Evolutionary conservation across 2,113 vertebrate genomes (phyloP), one percentile per base, ranked within the genome.

Genomic region (Ochotona curzoniae): DNA sequence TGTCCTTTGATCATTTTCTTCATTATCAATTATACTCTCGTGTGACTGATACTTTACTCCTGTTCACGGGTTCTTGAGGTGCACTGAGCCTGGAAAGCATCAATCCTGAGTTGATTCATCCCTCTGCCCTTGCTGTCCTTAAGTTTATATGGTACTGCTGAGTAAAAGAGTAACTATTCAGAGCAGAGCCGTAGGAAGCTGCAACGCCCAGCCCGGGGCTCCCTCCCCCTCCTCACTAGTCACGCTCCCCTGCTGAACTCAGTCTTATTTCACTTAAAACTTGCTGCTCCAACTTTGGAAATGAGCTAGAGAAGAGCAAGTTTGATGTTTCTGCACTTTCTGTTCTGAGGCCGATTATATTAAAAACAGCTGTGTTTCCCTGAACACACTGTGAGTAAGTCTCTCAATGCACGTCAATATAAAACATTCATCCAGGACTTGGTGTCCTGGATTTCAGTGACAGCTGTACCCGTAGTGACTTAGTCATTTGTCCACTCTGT

Each of bases 361-460:
- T 71, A 89, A 85, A 85, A 94, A 63, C 60, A 96, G 81, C 83
- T 78, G n/a, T 74, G 71, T 80, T 88, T 93, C 51, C 25, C 70
- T 89, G 93, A 93, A 63, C 8, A 1, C 11, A 84, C 38, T 67
- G 35, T 51, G 80, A 94, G 90, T 93, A 49, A 73, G 32, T 93
- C 90, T 79, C 89, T 70, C 80, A 83, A 70, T 69, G 18, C 64
- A 61, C 15, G 26, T 60, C 82, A 83, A 4, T 4, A 1, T 93
- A 71, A 81, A 64, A 84, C 54, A 90, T 25, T 61, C 14, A 90
- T 32, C 70, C 30, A 63, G 94, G 90, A 94, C 88, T 95, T 21
- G 5, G 35, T 96, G 86, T 87, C 75, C 93, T 81, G 28, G 75
- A 91, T 93, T 97, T 96, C 80, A 92, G 0, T 75, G 83, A 90